Percentiles rank a stretch among this genome's conserved stretches.
Evolutionary conservation across 2,113 vertebrate genomes (phyloP).

Genomic region (Aix galericulata): DNA sequence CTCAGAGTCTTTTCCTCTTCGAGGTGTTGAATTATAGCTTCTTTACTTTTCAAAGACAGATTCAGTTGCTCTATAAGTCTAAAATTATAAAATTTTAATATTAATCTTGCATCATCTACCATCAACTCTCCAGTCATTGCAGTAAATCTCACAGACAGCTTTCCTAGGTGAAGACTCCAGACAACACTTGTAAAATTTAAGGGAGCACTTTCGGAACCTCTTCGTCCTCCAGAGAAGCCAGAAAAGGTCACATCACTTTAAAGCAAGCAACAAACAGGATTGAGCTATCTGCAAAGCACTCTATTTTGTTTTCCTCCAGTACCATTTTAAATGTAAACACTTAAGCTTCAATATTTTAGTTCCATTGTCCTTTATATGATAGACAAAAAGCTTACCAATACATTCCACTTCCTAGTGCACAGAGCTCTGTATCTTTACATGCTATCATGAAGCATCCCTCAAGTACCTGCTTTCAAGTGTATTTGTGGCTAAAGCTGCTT

Average conservation of each 20-base stretch:
- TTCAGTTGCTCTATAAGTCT: slow-evolving; percentile 88
- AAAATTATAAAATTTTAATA: slow-evolving; percentile 65
- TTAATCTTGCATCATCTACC: slow-evolving; percentile 64
- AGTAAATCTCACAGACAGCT: not conserved
- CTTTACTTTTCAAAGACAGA: slow-evolving; percentile 83
- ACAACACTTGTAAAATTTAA: not conserved
- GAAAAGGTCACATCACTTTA: not conserved
- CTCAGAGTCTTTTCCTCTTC: slow-evolving; percentile 67
- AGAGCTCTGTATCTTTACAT: accelerated
- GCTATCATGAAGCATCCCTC: not conserved
- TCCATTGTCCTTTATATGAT: not conserved
- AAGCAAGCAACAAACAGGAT: not conserved
- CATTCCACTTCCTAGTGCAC: not conserved
- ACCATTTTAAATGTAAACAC: not conserved
- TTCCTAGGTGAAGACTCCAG: not conserved
- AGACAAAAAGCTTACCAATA: not conserved
- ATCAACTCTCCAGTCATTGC: not conserved
- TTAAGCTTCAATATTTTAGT: not conserved
- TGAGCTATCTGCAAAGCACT: not conserved
- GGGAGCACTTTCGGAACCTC: not conserved
- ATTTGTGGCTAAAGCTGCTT: not conserved
- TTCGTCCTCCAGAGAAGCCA: not conserved
- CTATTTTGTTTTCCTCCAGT: not conserved
- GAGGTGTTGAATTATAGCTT: slow-evolving; percentile 82
- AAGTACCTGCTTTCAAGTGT: not conserved